Evolutionary conservation across 2,888 invertebrate genomes (phyloP), one percentile per base, ranked within the genome.

Genomic region (Xestia sexstrigata): DNA sequence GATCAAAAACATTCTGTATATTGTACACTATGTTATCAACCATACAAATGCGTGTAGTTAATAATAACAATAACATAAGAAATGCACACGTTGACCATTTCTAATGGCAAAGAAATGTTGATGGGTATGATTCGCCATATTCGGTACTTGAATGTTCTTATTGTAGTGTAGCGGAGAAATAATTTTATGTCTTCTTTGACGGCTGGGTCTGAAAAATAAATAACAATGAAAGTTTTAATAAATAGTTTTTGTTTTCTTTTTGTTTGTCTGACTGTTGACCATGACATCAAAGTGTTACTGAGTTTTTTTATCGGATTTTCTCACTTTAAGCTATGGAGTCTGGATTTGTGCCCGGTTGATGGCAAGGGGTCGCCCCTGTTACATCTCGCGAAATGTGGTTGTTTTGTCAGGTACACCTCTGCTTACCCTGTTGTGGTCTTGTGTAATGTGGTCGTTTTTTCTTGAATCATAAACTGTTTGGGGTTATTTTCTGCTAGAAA

Each of bases 31-130:
- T 55, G 11, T 11, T 15, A 70, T 82, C 83, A 90, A 55, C 89
- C 91, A 88, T 94, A 95, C 39, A 95, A 88, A 89, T 96, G 94
- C 0, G 95, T 95, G n/a, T 95, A 95, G 74, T 96, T 96, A 49
- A 96, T 94, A 1, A 96, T 79, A 6, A 96, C 95, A 30, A 96
- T 95, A 2, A 96, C 92, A 47, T 95, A 95, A 4, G 94, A 93
- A 11, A 93, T 92, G 73, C 96, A 96, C 2, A 95, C 66, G 69
- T 93, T 95, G 23, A 94, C 85, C 8, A 96, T 79, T 63, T 95
- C 94, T 0, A 96, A 82, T 0, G 96, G 96, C 4, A 96, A 79
- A 0, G 86, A 70, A 2, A 95, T 81, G 80, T 94, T 93, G 42
- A 96, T 89, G 0, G 95, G 95, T 2, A 96, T 93, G 1, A 93